A percentile compares a stretch with the other conserved stretches of the same genome.
phyloP scores from a whole-genome alignment of 2,113 vertebrate species.

The Rhea pennata region DNA sequence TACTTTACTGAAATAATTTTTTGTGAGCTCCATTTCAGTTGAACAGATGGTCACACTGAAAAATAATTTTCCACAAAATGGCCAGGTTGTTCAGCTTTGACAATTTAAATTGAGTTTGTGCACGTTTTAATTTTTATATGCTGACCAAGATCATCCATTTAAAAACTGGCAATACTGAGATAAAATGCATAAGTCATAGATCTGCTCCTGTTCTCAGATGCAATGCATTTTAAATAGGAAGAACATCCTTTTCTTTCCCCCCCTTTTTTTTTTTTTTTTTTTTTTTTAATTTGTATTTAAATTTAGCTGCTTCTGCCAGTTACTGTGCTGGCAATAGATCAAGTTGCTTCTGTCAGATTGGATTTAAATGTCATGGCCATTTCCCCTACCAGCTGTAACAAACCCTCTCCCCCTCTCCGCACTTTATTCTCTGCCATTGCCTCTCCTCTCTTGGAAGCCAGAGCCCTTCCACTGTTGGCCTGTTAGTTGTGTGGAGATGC shows the following conservation, averaged over 20 bases:
- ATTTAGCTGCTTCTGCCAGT: not conserved
- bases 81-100: not conserved
- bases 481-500: not conserved
- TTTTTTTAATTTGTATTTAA: not conserved
- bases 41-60: slow-evolving; percentile 9
- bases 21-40: not conserved
- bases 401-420: not conserved
- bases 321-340: not conserved
- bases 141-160: not conserved
- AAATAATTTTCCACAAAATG: not conserved
- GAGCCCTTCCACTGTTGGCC: not conserved
- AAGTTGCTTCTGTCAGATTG: not conserved
- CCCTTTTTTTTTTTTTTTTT: too few relatives aligned
- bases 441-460: not conserved
- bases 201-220: not conserved
- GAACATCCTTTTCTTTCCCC: not conserved
- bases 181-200: accelerated
- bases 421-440: not conserved
- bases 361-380: not conserved
- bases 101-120: not conserved
- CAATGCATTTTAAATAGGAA: not conserved
- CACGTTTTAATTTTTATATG: not conserved
- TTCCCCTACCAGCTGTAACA: not conserved
- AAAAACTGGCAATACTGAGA: not conserved
- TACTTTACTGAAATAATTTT: not conserved